Evolutionary conservation across 2,113 vertebrate species (phyloP), one percentile per base, ranked within the genome.

Genomic region (Stegastes partitus): DNA sequence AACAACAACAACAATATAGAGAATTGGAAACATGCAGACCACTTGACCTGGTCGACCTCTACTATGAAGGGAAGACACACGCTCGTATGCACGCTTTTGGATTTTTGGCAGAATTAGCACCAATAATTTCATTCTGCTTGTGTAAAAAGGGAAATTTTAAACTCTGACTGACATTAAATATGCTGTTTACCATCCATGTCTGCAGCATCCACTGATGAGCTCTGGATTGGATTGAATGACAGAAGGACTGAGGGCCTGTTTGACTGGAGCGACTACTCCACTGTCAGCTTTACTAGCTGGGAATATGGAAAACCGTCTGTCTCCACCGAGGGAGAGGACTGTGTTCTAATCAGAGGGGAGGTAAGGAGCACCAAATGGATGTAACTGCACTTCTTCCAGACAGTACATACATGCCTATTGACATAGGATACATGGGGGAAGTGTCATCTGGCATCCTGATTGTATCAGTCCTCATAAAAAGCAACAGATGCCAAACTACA

Each of bases 191-290:
- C 16, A 2, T 39, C 37, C 37, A 5, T 8, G 4, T 83, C 42
- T 76, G 71, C 85, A 99, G 97, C 89, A 19, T 77, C 94, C 61
- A 78, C 26, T 16, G 96, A 98, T 79, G 94, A 96, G 81, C 85
- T 99, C 49, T 99, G 98, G 97, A 96, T 97, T 53, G 98, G 98
- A 23, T 79, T 99, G 84, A 98, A 98, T 59, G 97, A 98, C 87
- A 92, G 91, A 56, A 96, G 81, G 78, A 94, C 93, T 55, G 94
- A 97, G 56, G 95, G 98, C 90, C 93, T 96, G 77, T 99, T 99
- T 92, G 96, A 97, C 62, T 99, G 97, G 97, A 97, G 94, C 0
- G 98, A 99, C 82, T 93, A 95, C 15, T 94, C 95, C 0, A 86
- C 91, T 0, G 96, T 99, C 25, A 95, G 88, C 0, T 98, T 96